Evolutionary conservation across 2,888 invertebrate genomes (phyloP).

Genomic region (Morpho achilles): DNA sequence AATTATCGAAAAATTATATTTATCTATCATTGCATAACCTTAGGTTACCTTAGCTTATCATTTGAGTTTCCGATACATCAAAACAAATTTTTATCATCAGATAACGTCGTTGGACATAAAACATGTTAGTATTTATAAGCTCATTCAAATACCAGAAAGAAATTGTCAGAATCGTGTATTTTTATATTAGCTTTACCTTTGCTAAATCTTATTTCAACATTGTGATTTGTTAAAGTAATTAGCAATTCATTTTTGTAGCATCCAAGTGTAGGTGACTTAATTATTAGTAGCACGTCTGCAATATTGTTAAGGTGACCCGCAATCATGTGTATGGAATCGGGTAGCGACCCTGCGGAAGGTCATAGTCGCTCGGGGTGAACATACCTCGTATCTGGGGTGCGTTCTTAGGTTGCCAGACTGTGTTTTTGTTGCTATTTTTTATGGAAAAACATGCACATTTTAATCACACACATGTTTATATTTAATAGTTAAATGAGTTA

Average conservation of each 20-base stretch:
- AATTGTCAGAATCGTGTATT: too few species aligned
- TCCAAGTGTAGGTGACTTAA: slow-evolving; percentile 1
- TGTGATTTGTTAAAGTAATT: slow-evolving; percentile 9
- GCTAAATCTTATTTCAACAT: background rate
- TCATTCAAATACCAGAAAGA: too few species aligned
- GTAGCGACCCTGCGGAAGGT: slow-evolving; percentile 55
- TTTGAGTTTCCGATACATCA: slow-evolving; percentile 2
- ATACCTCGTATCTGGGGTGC: slow-evolving; percentile 52
- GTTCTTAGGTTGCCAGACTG: slow-evolving; percentile 5
- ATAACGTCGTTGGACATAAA: slow-evolving; percentile 10
- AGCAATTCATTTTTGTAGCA: slow-evolving; percentile 1
- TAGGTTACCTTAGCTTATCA: slow-evolving; percentile 11
- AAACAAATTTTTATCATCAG: slow-evolving; percentile 14
- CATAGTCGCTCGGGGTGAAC: slow-evolving; percentile 51
- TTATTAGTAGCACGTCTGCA: background rate
- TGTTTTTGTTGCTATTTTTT: too few species aligned
- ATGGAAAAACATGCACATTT: too few species aligned
- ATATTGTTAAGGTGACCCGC: slow-evolving; percentile 30
- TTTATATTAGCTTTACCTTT: too few species aligned
- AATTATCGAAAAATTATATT: background rate
- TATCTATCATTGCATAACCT: slow-evolving; percentile 5
- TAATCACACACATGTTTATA: too few species aligned
- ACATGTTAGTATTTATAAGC: background rate
- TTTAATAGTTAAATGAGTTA: too few species aligned
- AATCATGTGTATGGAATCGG: slow-evolving; percentile 52